Base-by-base conservation (phyloP, 2,113 vertebrate species). In the Pyxicephalus adspersus region DNA sequence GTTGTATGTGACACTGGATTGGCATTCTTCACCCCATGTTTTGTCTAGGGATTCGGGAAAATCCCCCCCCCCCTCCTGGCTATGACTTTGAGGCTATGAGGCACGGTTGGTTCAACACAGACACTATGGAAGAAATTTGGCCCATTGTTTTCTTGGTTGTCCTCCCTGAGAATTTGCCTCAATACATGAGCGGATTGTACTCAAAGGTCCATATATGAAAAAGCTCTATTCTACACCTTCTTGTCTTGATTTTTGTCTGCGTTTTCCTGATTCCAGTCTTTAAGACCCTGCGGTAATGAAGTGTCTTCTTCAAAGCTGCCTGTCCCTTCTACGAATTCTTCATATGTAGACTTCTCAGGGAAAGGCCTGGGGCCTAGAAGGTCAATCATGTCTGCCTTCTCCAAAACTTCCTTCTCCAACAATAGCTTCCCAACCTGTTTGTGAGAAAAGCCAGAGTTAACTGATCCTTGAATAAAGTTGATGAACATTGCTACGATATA, bases 291-390 rank as follows among this genome's bases (percentile, higher is more conserved):
- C 0, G 90, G 89, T 55, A 92, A 88, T 31, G 86, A 87, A 0
- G 76, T 88, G 82, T 92, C 90, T 83, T 93, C 91, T 58, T 91
- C 90, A 64, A 90, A 86, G 84, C 90, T 85, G 9, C 91, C 87
- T 0, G 86, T 90, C 5, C 89, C 90, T 38, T 91, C 91, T 18
- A 93, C 89, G 78, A 88, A 89, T 18, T 92, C 89, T 83, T 91
- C 87, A 5, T 88, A 91, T 0, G 89, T 86, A 58, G 90, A 86
- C 76, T 88, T 90, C 84, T 90, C 89, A 0, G 72, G 38, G 13
- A 91, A 92, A 4, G 90, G 89, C 31, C 87, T 63, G 0, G 88
- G 85, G 0, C 92, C 91, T 16, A 90, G 81, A 19, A 91, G 74
- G 60, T 89, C 87, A 13, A 91, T 28, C 91, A 90, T 85, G 78